phyloP scores from a whole-genome alignment of 2,113 vertebrate species.

The Chrysochloris asiatica region DNA sequence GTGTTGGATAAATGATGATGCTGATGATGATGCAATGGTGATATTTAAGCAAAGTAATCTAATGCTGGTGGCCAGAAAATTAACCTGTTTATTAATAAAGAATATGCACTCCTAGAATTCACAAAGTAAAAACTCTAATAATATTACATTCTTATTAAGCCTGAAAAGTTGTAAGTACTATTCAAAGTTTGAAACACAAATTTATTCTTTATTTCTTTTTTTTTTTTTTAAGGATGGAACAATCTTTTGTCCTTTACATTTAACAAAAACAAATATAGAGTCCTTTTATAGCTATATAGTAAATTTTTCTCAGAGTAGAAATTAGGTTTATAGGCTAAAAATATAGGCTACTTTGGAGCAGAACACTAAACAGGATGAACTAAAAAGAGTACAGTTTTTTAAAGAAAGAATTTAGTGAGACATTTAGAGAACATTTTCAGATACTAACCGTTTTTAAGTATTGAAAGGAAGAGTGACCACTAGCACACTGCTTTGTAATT shows the following conservation, averaged over 20 bases:
- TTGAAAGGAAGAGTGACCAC: background rate
- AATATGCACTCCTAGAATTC: background rate
- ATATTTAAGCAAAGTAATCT: background rate
- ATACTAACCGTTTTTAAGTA: background rate
- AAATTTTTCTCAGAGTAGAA: constrained; percentile 39
- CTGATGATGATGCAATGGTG: background rate
- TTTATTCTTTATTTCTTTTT: background rate
- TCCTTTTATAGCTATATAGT: constrained; percentile 11
- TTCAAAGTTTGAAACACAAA: background rate
- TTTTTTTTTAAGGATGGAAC: background rate
- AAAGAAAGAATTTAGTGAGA: background rate
- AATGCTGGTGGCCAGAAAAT: background rate
- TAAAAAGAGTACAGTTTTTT: constrained; percentile 13
- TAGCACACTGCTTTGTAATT: background rate
- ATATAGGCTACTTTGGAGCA: constrained; percentile 51
- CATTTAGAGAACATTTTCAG: constrained; percentile 10
- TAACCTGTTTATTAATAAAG: background rate
- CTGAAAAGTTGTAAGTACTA: background rate
- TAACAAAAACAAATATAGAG: constrained; percentile 30
- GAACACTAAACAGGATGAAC: constrained; percentile 22
- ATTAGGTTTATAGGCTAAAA: constrained; percentile 70
- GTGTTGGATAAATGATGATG: background rate
- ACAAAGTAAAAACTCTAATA: background rate
- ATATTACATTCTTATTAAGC: background rate
- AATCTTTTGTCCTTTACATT: constrained; percentile 8